These are phyloP conservation scores for Scolopax bukidnonensis DNA, from an alignment of 2,797 vertebrate species.

Conservation along the genomic window DNA sequence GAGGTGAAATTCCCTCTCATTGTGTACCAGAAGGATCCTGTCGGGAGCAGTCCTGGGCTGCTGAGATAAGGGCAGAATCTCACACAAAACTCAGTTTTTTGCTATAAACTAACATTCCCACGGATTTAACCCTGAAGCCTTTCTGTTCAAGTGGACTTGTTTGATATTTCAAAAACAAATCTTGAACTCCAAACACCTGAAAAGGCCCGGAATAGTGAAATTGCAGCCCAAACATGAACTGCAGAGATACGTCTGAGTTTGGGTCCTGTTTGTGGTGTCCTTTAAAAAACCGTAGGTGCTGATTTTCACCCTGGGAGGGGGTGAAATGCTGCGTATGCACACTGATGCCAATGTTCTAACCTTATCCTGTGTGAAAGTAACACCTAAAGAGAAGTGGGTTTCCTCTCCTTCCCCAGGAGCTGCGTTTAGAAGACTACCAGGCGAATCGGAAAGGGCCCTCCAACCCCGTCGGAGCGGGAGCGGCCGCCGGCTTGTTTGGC, in stretches of 20 bases:
- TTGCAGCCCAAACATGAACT: fast-evolving
- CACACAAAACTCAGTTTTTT: neutral
- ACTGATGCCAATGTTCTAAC: neutral
- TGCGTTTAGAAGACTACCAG: conserved; percentile 94
- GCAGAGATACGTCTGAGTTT: neutral
- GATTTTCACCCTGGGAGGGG: neutral
- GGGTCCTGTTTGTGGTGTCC: neutral
- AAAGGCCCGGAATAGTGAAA: neutral
- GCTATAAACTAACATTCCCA: fast-evolving
- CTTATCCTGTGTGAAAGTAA: neutral
- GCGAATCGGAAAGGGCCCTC: conserved; percentile 93
- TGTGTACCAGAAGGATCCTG: neutral
- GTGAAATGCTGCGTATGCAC: neutral
- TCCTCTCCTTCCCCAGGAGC: conserved; percentile 81
- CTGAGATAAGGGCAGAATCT: neutral
- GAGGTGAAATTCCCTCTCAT: neutral
- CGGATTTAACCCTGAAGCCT: neutral
- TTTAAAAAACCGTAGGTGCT: neutral
- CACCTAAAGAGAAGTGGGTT: neutral
- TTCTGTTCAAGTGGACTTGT: neutral
- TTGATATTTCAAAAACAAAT: neutral
- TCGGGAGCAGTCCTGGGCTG: neutral
- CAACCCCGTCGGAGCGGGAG: conserved; percentile 86
- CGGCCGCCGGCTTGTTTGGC: conserved; percentile 84
- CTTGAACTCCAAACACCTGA: neutral